These are phyloP conservation scores for Pungitius pungitius DNA, from an alignment of 2,113 vertebrate species.

Conservation along the genomic window DNA sequence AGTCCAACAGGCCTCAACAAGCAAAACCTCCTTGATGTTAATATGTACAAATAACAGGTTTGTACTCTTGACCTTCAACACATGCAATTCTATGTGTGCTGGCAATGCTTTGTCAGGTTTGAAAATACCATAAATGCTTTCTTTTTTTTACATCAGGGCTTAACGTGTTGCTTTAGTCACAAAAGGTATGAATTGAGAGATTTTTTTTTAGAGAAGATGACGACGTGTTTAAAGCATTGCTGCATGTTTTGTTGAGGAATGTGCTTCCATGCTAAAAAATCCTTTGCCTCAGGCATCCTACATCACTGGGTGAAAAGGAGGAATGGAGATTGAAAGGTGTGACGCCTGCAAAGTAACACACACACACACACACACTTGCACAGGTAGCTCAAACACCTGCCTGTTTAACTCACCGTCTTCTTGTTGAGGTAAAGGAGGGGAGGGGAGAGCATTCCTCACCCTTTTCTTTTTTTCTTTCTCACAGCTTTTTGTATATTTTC, in stretches of 20 bases:
- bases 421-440: constrained; percentile 69
- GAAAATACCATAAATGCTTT: not conserved
- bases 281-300: constrained; percentile 42
- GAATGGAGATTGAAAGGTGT: not conserved
- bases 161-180: not conserved
- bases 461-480: constrained; percentile 32
- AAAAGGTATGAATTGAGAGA: constrained; percentile 5
- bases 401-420: constrained; percentile 33
- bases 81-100: constrained; percentile 45
- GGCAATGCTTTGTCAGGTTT: constrained; percentile 35
- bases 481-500: constrained; percentile 46
- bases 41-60: constrained; percentile 38
- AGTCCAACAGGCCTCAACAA: constrained; percentile 48
- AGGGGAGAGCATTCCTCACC: constrained; percentile 62
- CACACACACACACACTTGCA: constrained; percentile 1
- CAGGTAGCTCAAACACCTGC: constrained; percentile 61
- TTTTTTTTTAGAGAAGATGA: constrained; percentile 8
- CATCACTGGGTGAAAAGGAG: constrained; percentile 24
- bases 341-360: not conserved
- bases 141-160: constrained; percentile 8
- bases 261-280: constrained; percentile 53
- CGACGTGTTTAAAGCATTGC: constrained; percentile 60
- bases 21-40: constrained; percentile 44
- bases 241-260: constrained; percentile 71
- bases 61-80: constrained; percentile 44